A percentile compares a stretch with the other conserved stretches of the same genome.
phyloP scores from a whole-genome alignment of 2,888 invertebrate genomes.

The Noctua janthe region DNA sequence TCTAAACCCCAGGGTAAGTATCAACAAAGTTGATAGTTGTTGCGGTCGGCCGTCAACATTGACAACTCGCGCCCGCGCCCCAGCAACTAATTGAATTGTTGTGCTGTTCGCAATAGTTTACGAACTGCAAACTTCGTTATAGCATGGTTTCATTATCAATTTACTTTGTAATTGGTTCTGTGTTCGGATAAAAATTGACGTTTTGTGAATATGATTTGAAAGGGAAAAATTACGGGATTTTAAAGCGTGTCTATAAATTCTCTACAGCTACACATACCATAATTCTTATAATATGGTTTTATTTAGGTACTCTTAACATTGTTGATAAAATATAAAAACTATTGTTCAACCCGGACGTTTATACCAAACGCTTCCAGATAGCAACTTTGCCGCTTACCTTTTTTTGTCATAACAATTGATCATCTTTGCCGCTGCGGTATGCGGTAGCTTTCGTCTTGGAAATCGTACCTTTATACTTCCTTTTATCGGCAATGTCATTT shows the following conservation, averaged over 20 bases:
- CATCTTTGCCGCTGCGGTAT: not conserved
- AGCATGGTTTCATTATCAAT: constrained; percentile 61
- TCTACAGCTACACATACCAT: not conserved
- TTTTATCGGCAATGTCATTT: not conserved
- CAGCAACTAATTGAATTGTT: constrained; percentile 81
- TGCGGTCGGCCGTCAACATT: constrained; percentile 62
- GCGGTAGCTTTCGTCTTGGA: not conserved
- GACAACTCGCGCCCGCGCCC: constrained; percentile 62
- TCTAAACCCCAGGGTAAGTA: not conserved
- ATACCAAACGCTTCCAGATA: not conserved
- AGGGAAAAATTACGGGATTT: not conserved
- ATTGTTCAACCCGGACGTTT: not conserved
- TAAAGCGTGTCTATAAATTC: not conserved
- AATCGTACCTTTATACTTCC: not conserved
- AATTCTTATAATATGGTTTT: not conserved
- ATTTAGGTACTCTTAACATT: not conserved
- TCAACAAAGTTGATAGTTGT: constrained; percentile 61
- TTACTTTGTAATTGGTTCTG: constrained; percentile 54
- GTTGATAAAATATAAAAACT: not conserved
- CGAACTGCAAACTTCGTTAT: constrained; percentile 65
- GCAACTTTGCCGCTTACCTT: not conserved
- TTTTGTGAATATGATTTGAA: not conserved
- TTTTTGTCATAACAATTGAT: not conserved
- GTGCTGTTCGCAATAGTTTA: constrained; percentile 76
- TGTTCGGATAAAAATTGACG: constrained; percentile 35